Base-by-base conservation (phyloP, 1,140 invertebrate genomes). In the Apis florea region DNA sequence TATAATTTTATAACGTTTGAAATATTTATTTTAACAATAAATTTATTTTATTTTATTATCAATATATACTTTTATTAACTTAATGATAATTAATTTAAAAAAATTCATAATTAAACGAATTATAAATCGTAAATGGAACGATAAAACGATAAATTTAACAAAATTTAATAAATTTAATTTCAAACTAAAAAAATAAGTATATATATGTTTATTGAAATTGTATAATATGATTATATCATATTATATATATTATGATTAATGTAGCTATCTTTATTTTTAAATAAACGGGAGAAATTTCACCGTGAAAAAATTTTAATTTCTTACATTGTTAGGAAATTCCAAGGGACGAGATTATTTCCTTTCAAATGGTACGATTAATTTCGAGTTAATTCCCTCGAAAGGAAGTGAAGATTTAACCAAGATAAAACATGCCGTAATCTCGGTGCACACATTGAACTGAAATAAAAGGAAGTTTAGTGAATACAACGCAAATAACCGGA, bases 401-500 rank as follows among this genome's bases (percentile, higher is more conserved):
- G 31, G 19, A 12, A 49, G 21, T 1, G 9, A 59, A 61, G 31
- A 69, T 53, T 26, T 13, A 1, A 4, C 21, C 6, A 9, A 49
- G 21, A 49, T 49, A 68, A 51, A n/a, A 51, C 0, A n/a, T 53
- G 64, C 21, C n/a, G 47, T n/a, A 63, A 63, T 74, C 47, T 2
- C 0, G 31, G 17, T 53, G 24, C 31, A 74, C 24, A 74, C 47
- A 63, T 26, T 13, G 24, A 4, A 63, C 6, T 12, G 15, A 61
- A 59, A 75, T 74, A 63, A 63, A 61, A 73, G 2, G 11, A 4
- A 51, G n/a, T 49, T 26, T 51, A 61, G 17, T 63, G 49, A 49
- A 51, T 75, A 64, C 9, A 10, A 61, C 11, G 47, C 21, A 73
- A 73, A 73, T 21, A 71, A 74, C 24, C 71, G 47, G 47, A 26